phyloP scores from a whole-genome alignment of 2,888 invertebrate species.

The Drosophila pseudotalamancana region DNA sequence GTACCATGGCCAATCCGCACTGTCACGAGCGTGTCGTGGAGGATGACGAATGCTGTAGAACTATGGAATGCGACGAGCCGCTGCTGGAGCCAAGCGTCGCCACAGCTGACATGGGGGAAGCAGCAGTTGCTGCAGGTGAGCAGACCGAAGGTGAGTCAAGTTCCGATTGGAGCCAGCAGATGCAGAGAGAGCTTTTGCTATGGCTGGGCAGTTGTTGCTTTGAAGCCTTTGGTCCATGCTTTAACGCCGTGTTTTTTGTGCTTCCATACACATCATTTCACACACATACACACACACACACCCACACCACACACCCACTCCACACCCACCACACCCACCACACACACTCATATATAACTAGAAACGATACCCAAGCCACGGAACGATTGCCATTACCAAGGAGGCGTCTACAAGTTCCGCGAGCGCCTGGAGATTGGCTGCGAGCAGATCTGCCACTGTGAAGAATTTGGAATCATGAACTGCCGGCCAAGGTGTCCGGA shows the following conservation, averaged over 20 bases:
- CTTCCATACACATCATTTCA: slow-evolving; percentile 54
- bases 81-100: slow-evolving; percentile 64
- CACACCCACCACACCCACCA: slow-evolving; percentile 9
- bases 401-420: slow-evolving; percentile 89
- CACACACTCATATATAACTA: slow-evolving; percentile 28
- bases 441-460: slow-evolving; percentile 91
- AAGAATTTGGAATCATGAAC: slow-evolving; percentile 89
- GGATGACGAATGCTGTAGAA: slow-evolving; percentile 90
- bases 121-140: slow-evolving; percentile 15
- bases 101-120: slow-evolving; percentile 23
- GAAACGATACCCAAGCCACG: slow-evolving; percentile 74
- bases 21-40: slow-evolving; percentile 89
- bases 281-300: slow-evolving; percentile 22
- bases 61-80: slow-evolving; percentile 88
- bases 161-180: not conserved
- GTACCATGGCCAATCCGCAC: slow-evolving; percentile 88
- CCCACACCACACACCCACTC: slow-evolving; percentile 12
- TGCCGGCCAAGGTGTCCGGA: slow-evolving; percentile 90
- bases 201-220: slow-evolving; percentile 44
- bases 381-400: slow-evolving; percentile 85
- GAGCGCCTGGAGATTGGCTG: slow-evolving; percentile 92
- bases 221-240: slow-evolving; percentile 43
- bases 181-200: slow-evolving; percentile 24
- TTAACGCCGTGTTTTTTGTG: slow-evolving; percentile 66
- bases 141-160: slow-evolving; percentile 61